Conservation (phyloP, 1,140 invertebrate species). For the Drosophila sucinea region DNA sequence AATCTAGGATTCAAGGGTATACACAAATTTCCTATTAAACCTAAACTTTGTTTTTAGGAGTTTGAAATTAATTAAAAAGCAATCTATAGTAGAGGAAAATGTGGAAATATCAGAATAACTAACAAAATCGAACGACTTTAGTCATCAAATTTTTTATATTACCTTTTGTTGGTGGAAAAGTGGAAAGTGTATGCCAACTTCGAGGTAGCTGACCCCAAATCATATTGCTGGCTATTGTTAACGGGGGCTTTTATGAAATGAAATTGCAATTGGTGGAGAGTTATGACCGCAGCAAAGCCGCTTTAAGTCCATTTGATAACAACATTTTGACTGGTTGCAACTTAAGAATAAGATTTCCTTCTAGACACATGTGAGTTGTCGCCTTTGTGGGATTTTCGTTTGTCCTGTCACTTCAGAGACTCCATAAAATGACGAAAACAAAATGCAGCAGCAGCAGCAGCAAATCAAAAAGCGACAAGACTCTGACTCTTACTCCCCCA, state of each 20-base stretch:
- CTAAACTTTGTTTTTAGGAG: too few relatives aligned
- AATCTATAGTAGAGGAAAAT: too few relatives aligned
- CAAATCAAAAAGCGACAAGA: conserved; percentile 8
- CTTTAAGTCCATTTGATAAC: conserved; percentile 36
- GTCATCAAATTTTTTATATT: too few relatives aligned
- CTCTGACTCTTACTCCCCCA: conserved; percentile 25
- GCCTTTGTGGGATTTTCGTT: conserved; percentile 6
- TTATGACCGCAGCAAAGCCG: conserved; percentile 53
- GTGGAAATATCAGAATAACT: too few relatives aligned
- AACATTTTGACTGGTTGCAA: neutral
- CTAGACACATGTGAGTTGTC: neutral
- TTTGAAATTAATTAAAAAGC: too few relatives aligned
- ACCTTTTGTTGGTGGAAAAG: too few relatives aligned
- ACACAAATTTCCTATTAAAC: too few relatives aligned
- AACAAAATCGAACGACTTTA: too few relatives aligned
- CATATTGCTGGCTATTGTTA: too few relatives aligned
- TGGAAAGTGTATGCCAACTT: too few relatives aligned
- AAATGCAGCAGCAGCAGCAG: conserved; percentile 13
- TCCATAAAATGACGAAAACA: conserved; percentile 16
- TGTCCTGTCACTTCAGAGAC: conserved; percentile 15
- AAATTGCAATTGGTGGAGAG: neutral
- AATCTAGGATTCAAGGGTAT: too few relatives aligned
- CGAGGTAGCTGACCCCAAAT: too few relatives aligned
- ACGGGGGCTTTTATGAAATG: neutral
- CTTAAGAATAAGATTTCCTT: neutral